Percentiles rank a stretch among this genome's conserved stretches.
These are phyloP conservation scores for Astreopora myriophthalma DNA, from an alignment of 64 coral and sea anemone species.

Conservation along the genomic window DNA sequence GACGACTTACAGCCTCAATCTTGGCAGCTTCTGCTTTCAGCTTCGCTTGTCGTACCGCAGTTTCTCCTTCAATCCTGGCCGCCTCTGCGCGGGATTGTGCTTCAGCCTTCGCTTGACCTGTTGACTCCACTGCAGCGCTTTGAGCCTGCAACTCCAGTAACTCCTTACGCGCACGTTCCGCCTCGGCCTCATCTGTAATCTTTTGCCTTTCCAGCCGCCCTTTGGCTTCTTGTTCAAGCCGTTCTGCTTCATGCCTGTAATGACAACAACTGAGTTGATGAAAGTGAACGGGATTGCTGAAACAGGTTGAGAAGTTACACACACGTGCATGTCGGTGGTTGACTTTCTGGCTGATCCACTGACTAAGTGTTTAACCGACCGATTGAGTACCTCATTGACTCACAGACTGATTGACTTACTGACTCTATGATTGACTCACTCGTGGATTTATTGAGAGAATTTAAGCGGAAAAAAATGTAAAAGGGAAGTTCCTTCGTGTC, in stretches of 20 bases:
- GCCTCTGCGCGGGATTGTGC: conserved; percentile 97
- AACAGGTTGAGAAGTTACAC: too few species aligned
- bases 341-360: neutral
- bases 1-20: conserved; percentile 92
- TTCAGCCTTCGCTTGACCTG: conserved; percentile 97
- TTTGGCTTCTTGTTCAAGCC: conserved; percentile 95
- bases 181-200: conserved; percentile 96
- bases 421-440: too few species aligned
- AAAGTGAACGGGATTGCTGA: too few species aligned
- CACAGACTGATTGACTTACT: too few species aligned
- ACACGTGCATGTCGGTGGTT: too few species aligned
- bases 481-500: too few species aligned
- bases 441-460: too few species aligned
- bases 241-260: conserved; percentile 93
- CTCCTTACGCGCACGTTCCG: conserved; percentile 85
- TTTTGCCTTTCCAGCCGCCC: conserved; percentile 96
- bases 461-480: too few species aligned
- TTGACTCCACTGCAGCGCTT: conserved; percentile 96
- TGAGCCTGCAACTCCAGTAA: conserved; percentile 90
- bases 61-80: conserved; percentile 93
- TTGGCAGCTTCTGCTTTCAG: conserved; percentile 94
- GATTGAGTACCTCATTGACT: too few species aligned
- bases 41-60: conserved; percentile 96
- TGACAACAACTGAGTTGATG: neutral
- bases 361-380: neutral